Base-by-base conservation (phyloP, 2,113 vertebrate species). In the Phalacrocorax brasilianus region DNA sequence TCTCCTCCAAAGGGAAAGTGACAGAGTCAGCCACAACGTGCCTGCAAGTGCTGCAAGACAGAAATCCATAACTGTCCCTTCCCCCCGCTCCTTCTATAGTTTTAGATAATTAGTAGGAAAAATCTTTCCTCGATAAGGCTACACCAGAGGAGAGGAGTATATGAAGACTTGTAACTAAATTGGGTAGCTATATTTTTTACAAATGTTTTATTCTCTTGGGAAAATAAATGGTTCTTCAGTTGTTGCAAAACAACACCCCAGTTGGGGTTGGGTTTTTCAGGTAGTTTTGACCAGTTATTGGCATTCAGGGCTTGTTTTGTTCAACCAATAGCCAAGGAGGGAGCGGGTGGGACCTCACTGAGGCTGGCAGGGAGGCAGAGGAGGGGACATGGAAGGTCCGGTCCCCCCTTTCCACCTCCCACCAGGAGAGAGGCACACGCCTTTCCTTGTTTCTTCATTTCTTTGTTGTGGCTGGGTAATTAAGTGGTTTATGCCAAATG, bases 71-170 rank as follows among this genome's bases (percentile, higher is more conserved):
- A 22, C 33, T 27, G 44, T 24, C 28, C 30, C 15, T 85, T 78
- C 21, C 18, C 14, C n/a, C 12, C 2, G 3, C 5, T 8, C 15
- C 50, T 92, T 75, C 32, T 59, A 9, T 55, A 12, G 16, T 88
- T 94, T 92, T 68, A 72, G 82, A 40, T 42, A 86, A 77, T 62
- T 73, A 85, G 35, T 8, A 47, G 49, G 66, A 83, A 93, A 92
- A 84, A 50, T 30, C 53, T 18, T 73, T 86, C 40, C 58, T 63
- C 73, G 21, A 58, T 78, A 75, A 84, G 8, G 38, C 40, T 45
- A 42, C n/a, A 44, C 7, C 33, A 72, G n/a, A 59, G 40, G 35
- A 68, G 14, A 71, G 21, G 8, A 42, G 15, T 20, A 14, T 70
- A 33, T 49, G 33, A 85, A 79, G 23, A 23, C 26, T 58, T 44